Evolutionary conservation across 2,888 invertebrate species (phyloP).

Genomic region (Machimus rusticus): DNA sequence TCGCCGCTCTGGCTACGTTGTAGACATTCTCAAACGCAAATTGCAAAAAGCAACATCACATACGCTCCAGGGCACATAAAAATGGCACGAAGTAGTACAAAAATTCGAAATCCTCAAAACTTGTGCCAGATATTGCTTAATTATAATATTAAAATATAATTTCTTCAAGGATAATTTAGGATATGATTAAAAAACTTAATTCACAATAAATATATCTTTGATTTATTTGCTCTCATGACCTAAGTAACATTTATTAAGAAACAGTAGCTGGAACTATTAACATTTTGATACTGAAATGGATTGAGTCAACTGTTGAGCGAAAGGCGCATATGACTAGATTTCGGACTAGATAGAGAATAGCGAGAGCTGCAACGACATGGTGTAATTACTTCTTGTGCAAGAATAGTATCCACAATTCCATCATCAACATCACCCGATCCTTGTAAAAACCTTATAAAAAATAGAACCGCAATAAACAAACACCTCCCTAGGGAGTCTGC

Average conservation of each 20-base stretch:
- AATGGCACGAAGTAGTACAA: too few species aligned
- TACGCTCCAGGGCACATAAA: too few species aligned
- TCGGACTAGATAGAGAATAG: background rate
- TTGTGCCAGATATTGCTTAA: too few species aligned
- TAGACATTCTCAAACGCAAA: too few species aligned
- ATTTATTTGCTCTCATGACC: constrained; percentile 15
- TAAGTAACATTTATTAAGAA: background rate
- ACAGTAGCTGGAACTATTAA: background rate
- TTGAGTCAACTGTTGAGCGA: background rate
- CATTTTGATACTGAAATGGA: background rate
- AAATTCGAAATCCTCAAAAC: too few species aligned
- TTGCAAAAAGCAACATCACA: too few species aligned
- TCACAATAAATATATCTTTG: constrained; percentile 16
- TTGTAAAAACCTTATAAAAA: background rate
- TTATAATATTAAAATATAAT: background rate
- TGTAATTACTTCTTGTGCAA: background rate
- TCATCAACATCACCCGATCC: background rate
- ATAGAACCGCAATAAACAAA: background rate
- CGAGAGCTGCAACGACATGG: background rate
- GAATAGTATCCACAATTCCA: background rate
- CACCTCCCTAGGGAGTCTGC: background rate
- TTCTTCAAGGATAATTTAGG: background rate
- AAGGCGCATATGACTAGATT: background rate
- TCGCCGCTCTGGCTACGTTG: too few species aligned
- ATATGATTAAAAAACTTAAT: background rate